Conservation (phyloP, 2,113 vertebrate species). For the Neopipo cinnamomea region DNA sequence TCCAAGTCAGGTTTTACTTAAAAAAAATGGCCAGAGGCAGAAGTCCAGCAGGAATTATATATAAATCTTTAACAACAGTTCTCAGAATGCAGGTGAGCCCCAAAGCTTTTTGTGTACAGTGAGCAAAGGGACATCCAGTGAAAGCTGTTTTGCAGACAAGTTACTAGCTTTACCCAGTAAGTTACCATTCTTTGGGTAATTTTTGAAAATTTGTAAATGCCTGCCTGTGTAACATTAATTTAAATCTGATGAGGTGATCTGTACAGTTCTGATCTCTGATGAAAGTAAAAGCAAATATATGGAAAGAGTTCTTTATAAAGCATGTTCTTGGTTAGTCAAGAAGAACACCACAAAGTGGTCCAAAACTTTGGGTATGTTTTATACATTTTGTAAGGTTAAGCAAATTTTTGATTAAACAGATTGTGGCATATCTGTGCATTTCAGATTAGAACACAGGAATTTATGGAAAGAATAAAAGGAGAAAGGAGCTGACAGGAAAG, state of each 20-base stretch:
- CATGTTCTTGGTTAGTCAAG: neutral
- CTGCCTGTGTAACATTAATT: neutral
- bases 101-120: neutral
- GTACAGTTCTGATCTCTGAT: neutral
- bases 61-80: neutral
- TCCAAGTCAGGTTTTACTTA: neutral
- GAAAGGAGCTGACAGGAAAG: neutral
- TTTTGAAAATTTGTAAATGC: neutral
- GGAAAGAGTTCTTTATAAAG: neutral
- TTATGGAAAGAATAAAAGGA: neutral
- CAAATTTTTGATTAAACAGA: neutral
- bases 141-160: neutral
- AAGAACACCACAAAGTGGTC: neutral
- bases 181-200: neutral
- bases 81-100: neutral
- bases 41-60: neutral
- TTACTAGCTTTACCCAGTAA: neutral
- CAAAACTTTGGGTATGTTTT: neutral
- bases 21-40: neutral
- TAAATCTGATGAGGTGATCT: neutral
- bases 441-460: neutral
- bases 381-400: neutral
- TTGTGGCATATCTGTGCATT: neutral
- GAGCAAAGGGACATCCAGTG: neutral
- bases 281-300: neutral